phyloP scores from a whole-genome alignment of 1,140 invertebrate genomes.

The Calosoma granatense region DNA sequence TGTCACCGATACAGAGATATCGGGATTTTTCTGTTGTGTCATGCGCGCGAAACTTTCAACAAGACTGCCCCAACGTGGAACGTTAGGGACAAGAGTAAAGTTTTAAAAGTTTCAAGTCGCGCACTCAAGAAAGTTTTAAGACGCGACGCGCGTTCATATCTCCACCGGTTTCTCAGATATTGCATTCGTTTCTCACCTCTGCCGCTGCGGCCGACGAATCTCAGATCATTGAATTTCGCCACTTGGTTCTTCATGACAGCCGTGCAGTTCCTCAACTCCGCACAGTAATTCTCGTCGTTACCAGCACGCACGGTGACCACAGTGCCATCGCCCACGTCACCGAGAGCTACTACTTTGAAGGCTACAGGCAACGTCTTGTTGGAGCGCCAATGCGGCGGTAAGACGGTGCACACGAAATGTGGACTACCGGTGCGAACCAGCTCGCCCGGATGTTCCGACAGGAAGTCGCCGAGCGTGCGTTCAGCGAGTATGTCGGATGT shows the following conservation, averaged over 20 bases:
- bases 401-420: conserved; percentile 82
- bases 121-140: conserved; percentile 1
- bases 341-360: conserved; percentile 86
- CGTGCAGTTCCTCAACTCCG: conserved; percentile 85
- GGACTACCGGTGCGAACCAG: conserved; percentile 87
- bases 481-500: conserved; percentile 78
- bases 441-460: conserved; percentile 86
- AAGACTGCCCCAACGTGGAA: background rate
- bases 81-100: background rate
- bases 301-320: conserved; percentile 91
- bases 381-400: conserved; percentile 92
- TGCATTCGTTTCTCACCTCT: conserved; percentile 66
- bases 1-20: background rate
- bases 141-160: background rate
- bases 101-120: background rate
- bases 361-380: conserved; percentile 94
- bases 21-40: background rate
- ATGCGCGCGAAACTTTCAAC: background rate
- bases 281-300: conserved; percentile 96
- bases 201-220: conserved; percentile 94
- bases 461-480: conserved; percentile 76
- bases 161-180: background rate
- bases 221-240: conserved; percentile 95
- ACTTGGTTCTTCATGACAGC: conserved; percentile 96
- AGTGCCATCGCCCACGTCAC: conserved; percentile 90